These are phyloP conservation scores for Tringa solitaria DNA, from an alignment of 2,113 vertebrate genomes.

Conservation along the genomic window DNA sequence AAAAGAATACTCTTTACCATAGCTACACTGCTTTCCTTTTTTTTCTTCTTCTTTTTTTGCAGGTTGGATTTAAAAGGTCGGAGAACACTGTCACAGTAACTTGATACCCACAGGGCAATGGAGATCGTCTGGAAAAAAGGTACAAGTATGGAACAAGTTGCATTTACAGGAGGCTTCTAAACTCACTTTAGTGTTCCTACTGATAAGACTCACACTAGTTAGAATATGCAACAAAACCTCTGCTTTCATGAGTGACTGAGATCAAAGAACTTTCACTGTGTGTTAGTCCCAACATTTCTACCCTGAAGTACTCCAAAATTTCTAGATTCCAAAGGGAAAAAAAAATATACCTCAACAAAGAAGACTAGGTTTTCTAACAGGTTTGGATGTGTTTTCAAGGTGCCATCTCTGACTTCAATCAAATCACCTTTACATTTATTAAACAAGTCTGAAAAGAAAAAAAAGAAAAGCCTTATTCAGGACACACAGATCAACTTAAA, in stretches of 20 bases:
- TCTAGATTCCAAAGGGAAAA: background rate
- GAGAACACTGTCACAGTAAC: constrained; percentile 87
- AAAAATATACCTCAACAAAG: constrained; percentile 91
- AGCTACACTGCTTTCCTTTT: constrained; percentile 86
- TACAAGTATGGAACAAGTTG: background rate
- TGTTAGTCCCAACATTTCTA: background rate
- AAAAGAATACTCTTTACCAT: constrained; percentile 71
- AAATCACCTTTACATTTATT: constrained; percentile 92
- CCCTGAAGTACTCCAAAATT: background rate
- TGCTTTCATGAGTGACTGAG: background rate
- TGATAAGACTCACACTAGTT: background rate
- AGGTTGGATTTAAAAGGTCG: constrained; percentile 92
- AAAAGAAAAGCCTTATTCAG: background rate
- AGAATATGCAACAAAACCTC: background rate
- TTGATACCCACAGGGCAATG: constrained; percentile 87
- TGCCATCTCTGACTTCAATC: constrained; percentile 84
- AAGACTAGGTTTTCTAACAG: constrained; percentile 93
- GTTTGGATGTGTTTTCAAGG: constrained; percentile 82
- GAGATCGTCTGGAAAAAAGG: constrained; percentile 81
- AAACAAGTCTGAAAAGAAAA: constrained; percentile 80
- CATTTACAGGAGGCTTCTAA: background rate
- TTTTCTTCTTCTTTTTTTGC: constrained; percentile 99
- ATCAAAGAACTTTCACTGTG: background rate
- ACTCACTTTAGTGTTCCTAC: background rate
- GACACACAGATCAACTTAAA: background rate